A percentile compares a stretch with the other conserved stretches of the same genome.
Conservation (phyloP, 2,797 vertebrate genomes). For the Paguma larvata region DNA sequence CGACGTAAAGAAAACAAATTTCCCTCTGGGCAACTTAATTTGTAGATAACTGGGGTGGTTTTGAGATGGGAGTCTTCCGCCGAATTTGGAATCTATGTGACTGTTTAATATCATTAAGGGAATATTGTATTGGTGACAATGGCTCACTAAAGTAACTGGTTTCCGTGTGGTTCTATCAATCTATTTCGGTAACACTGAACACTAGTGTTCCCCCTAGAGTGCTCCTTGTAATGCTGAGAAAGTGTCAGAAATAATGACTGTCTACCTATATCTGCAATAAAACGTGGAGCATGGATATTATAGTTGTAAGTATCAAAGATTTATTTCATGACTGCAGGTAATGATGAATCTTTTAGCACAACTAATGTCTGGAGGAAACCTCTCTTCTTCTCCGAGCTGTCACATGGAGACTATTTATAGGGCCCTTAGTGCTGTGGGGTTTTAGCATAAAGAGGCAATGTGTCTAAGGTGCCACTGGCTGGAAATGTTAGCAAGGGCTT, state of each 20-base stretch:
- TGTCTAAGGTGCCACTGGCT: slow-evolving; percentile 91
- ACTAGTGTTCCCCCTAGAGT: slow-evolving; percentile 90
- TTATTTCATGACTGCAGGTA: slow-evolving; percentile 94
- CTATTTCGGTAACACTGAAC: slow-evolving; percentile 89
- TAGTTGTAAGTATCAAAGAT: slow-evolving; percentile 93
- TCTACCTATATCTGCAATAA: slow-evolving; percentile 93
- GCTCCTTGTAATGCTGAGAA: slow-evolving; percentile 91
- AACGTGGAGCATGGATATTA: slow-evolving; percentile 93
- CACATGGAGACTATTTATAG: slow-evolving; percentile 93
- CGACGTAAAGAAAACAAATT: slow-evolving; percentile 83
- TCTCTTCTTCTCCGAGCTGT: slow-evolving; percentile 92
- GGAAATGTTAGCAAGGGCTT: slow-evolving; percentile 91
- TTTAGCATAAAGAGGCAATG: slow-evolving; percentile 93
- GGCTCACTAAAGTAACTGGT: slow-evolving; percentile 87
- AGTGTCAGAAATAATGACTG: slow-evolving; percentile 93
- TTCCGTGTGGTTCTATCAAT: slow-evolving; percentile 91
- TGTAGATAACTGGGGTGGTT: slow-evolving; percentile 84
- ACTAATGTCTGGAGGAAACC: slow-evolving; percentile 94
- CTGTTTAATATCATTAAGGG: slow-evolving; percentile 91
- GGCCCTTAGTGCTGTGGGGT: slow-evolving; percentile 91
- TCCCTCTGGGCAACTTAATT: slow-evolving; percentile 87
- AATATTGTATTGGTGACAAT: slow-evolving; percentile 89
- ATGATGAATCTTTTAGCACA: slow-evolving; percentile 94
- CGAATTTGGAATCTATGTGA: slow-evolving; percentile 86
- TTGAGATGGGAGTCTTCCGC: slow-evolving; percentile 83